A percentile compares a stretch with the other conserved stretches of the same genome.
Conservation (phyloP, 1,140 invertebrate species). For the Sesamia nonagrioides region DNA sequence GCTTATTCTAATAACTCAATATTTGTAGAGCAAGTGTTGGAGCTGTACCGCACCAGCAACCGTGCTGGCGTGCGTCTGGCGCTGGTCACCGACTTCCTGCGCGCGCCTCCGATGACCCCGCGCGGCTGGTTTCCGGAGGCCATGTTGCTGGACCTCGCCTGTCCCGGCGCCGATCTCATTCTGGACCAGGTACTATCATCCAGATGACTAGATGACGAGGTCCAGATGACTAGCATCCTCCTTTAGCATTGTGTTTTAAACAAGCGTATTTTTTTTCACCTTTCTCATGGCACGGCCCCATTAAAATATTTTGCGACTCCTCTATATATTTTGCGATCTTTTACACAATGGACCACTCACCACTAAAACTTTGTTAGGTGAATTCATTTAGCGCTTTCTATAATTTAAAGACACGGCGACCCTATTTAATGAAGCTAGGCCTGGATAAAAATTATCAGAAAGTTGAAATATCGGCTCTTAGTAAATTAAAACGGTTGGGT, state of each 20-base stretch:
- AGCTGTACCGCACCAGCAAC: neutral
- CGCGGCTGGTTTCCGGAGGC: constrained; percentile 69
- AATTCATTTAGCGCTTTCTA: too few relatives aligned
- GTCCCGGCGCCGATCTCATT: constrained; percentile 55
- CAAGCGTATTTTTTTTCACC: neutral
- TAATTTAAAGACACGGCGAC: too few relatives aligned
- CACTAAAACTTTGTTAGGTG: too few relatives aligned
- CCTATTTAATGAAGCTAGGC: too few relatives aligned
- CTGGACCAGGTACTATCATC: constrained; percentile 56
- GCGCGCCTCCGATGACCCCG: constrained; percentile 54
- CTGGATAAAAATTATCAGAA: too few relatives aligned
- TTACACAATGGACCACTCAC: too few relatives aligned
- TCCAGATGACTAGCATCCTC: neutral
- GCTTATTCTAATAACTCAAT: neutral
- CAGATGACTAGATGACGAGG: neutral
- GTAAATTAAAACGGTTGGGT: too few relatives aligned
- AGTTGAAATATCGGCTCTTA: too few relatives aligned
- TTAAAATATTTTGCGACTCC: too few relatives aligned
- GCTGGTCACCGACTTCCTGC: constrained; percentile 28
- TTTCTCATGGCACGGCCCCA: too few relatives aligned
- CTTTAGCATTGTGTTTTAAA: neutral
- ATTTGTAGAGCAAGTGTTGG: neutral
- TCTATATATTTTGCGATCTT: too few relatives aligned
- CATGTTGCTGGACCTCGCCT: constrained; percentile 68
- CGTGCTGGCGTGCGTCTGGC: constrained; percentile 39